Evolutionary conservation across 2,888 invertebrate genomes (phyloP).

Genomic region (Hirtodrosophila confusa): DNA sequence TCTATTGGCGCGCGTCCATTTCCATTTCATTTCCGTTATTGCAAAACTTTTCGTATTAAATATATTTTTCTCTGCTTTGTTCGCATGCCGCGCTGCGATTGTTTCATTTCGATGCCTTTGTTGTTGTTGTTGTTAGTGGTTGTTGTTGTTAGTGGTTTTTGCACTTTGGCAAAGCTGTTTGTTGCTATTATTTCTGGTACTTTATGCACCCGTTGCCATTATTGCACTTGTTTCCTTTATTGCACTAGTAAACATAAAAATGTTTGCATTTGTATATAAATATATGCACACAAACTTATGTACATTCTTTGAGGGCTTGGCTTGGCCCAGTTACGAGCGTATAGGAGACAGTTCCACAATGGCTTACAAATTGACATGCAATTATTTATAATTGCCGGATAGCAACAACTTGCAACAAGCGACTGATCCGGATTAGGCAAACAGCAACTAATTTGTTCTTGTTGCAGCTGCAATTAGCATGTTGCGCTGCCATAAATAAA

Average conservation of each 20-base stretch:
- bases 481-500: slow-evolving; percentile 70
- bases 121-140: slow-evolving; percentile 35
- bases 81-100: slow-evolving; percentile 49
- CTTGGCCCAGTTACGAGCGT: slow-evolving; percentile 54
- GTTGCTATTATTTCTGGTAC: slow-evolving; percentile 73
- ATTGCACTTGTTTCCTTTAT: slow-evolving; percentile 77
- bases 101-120: slow-evolving; percentile 67
- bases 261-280: slow-evolving; percentile 44
- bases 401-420: slow-evolving; percentile 22
- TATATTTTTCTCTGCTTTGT: slow-evolving; percentile 68
- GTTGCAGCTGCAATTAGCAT: slow-evolving; percentile 69
- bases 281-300: slow-evolving; percentile 18
- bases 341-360: neutral
- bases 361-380: slow-evolving; percentile 64
- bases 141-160: slow-evolving; percentile 56
- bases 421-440: slow-evolving; percentile 64
- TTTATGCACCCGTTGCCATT: slow-evolving; percentile 70
- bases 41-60: slow-evolving; percentile 79
- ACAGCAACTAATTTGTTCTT: slow-evolving; percentile 39
- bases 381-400: slow-evolving; percentile 61
- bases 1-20: slow-evolving; percentile 80
- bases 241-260: slow-evolving; percentile 56
- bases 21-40: slow-evolving; percentile 80
- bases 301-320: slow-evolving; percentile 21
- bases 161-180: slow-evolving; percentile 73